Evolutionary conservation across 2,797 vertebrate species (phyloP).

Genomic region (Telmatherina bonti): DNA sequence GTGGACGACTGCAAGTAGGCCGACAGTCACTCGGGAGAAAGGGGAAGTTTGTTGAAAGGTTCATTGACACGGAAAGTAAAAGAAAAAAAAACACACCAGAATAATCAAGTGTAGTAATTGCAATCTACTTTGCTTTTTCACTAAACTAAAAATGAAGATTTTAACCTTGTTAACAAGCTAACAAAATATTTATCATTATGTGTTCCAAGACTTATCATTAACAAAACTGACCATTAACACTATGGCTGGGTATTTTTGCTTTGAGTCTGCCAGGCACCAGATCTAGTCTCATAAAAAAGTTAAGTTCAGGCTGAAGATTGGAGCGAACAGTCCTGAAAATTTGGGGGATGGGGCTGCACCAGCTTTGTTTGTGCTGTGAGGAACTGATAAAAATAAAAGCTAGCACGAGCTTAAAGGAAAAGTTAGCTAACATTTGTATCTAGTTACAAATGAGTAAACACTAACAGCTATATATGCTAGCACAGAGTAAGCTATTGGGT

Average conservation of each 20-base stretch:
- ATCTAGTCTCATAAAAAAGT: not conserved
- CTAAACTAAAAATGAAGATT: not conserved
- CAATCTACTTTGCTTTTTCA: not conserved
- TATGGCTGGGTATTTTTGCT: not conserved
- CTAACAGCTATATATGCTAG: no score
- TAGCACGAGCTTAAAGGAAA: not conserved
- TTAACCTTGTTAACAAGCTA: not conserved
- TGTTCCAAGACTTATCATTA: no score
- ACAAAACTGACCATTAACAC: not conserved
- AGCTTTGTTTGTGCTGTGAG: not conserved
- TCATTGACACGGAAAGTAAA: conserved; percentile 18
- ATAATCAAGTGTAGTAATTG: not conserved
- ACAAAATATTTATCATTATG: no score
- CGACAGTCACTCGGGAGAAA: conserved; percentile 29
- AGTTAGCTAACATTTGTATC: not conserved
- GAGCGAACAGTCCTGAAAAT: not conserved
- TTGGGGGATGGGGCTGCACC: not conserved
- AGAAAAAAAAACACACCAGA: conserved; percentile 25
- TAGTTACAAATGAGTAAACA: not conserved
- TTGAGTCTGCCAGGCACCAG: no score
- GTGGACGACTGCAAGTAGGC: conserved; percentile 10
- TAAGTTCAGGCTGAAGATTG: not conserved
- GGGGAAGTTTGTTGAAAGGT: conserved; percentile 32
- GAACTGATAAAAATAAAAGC: not conserved
- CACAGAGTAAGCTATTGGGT: no score